Percentiles rank a stretch among this genome's conserved stretches.
phyloP scores from a whole-genome alignment of 2,888 invertebrate genomes.

The Chloroclystis v-ata region DNA sequence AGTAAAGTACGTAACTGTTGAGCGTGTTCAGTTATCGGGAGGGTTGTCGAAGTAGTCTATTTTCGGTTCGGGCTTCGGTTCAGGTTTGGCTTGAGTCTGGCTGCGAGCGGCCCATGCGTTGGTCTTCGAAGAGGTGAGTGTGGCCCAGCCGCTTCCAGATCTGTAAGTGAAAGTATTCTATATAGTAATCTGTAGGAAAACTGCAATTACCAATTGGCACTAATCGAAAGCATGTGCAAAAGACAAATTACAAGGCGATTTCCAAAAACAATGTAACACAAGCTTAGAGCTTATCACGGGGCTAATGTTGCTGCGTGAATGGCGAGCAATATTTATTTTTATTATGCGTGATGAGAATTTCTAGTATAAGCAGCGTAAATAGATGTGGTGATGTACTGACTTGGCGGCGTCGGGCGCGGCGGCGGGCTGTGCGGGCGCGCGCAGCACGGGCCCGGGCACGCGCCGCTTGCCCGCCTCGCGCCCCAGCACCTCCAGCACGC shows the following conservation, averaged over 20 bases:
- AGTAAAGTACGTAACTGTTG: no score
- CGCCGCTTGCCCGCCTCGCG: constrained; percentile 88
- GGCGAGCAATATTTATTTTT: no score
- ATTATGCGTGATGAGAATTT: no score
- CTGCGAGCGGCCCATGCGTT: constrained; percentile 69
- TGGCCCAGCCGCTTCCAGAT: constrained; percentile 61
- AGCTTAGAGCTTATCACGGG: no score
- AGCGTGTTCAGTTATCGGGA: constrained; percentile 51
- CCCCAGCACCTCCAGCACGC: constrained; percentile 88
- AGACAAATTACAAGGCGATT: no score
- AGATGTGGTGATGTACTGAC: background rate
- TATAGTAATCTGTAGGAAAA: no score
- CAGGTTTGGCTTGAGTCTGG: constrained; percentile 40
- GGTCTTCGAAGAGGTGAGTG: constrained; percentile 62
- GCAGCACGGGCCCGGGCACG: constrained; percentile 85
- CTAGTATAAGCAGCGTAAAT: no score
- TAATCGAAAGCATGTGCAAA: no score
- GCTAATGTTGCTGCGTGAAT: no score
- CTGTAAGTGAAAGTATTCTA: constrained; percentile 32
- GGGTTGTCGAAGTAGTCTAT: constrained; percentile 76
- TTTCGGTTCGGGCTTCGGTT: constrained; percentile 36
- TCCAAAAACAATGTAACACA: no score
- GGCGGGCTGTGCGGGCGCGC: constrained; percentile 40
- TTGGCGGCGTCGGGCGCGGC: constrained; percentile 8
- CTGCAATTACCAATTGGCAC: no score